phyloP scores from a whole-genome alignment of 2,888 invertebrate genomes.

The Napeogenes sylphis region DNA sequence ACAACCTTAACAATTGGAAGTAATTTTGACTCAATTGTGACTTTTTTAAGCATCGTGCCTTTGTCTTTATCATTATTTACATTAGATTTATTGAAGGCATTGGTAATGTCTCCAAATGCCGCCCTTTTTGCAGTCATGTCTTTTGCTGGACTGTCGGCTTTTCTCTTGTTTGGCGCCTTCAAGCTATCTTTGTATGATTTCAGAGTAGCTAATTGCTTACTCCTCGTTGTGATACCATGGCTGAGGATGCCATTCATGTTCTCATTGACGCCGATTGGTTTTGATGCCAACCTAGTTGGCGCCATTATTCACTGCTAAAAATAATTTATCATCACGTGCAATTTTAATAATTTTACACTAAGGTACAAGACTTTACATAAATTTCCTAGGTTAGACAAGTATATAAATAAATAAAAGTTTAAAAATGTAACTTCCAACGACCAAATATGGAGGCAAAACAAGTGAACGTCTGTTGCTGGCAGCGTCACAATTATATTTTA shows the following conservation, averaged over 20 bases:
- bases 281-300: constrained; percentile 78
- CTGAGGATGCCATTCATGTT: constrained; percentile 66
- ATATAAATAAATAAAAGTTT: constrained; percentile 42
- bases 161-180: constrained; percentile 83
- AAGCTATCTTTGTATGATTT: constrained; percentile 62
- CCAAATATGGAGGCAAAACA: constrained; percentile 75
- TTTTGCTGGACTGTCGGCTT: constrained; percentile 88
- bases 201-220: constrained; percentile 76
- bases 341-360: constrained; percentile 15
- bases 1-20: constrained; percentile 68
- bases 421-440: constrained; percentile 58
- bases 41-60: constrained; percentile 65
- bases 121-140: constrained; percentile 86
- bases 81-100: constrained; percentile 76
- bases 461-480: constrained; percentile 57
- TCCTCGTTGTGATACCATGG: constrained; percentile 79
- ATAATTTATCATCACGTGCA: constrained; percentile 47
- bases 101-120: constrained; percentile 92
- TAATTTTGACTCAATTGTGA: constrained; percentile 71
- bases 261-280: constrained; percentile 68
- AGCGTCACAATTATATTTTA: constrained; percentile 49
- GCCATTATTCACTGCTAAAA: constrained; percentile 75
- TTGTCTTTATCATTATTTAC: constrained; percentile 62
- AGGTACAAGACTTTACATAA: no score
- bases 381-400: no score